phyloP scores from a whole-genome alignment of 2,797 vertebrate species.

The Myioborus melanocephalus region DNA sequence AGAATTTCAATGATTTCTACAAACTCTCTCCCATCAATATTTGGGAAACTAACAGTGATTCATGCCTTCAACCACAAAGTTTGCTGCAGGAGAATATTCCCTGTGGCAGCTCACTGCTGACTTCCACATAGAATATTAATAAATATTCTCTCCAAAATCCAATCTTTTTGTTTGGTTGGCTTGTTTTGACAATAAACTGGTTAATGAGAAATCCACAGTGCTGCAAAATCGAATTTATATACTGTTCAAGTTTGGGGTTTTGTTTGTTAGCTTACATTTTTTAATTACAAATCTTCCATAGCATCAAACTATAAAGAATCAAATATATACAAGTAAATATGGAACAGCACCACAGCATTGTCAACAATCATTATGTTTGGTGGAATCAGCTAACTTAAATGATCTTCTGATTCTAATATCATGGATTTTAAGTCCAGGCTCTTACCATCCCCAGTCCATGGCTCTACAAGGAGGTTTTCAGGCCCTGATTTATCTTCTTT shows the following conservation, averaged over 20 bases:
- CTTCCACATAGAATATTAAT: fast-evolving
- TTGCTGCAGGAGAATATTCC: not conserved
- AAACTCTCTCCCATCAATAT: not conserved
- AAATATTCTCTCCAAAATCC: not conserved
- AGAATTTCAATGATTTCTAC: not conserved
- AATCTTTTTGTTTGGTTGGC: not conserved
- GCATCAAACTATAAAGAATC: not conserved
- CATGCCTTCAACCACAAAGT: not conserved
- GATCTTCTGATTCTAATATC: not conserved
- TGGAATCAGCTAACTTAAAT: not conserved
- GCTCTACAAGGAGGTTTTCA: slow-evolving; percentile 91
- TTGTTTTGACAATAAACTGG: not conserved
- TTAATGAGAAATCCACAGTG: not conserved
- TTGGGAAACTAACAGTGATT: not conserved
- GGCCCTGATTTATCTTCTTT: slow-evolving; percentile 97
- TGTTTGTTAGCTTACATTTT: not conserved
- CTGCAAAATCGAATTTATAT: not conserved
- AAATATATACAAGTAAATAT: not conserved
- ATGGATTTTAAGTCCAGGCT: not conserved
- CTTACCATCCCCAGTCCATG: slow-evolving; percentile 90
- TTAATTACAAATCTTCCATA: not conserved
- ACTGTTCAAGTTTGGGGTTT: not conserved
- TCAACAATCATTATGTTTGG: not conserved
- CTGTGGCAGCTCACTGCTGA: not conserved
- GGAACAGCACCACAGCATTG: not conserved